Base-by-base conservation (phyloP, 1,140 invertebrate genomes). In the Paramacrobiotus metropolitanus region DNA sequence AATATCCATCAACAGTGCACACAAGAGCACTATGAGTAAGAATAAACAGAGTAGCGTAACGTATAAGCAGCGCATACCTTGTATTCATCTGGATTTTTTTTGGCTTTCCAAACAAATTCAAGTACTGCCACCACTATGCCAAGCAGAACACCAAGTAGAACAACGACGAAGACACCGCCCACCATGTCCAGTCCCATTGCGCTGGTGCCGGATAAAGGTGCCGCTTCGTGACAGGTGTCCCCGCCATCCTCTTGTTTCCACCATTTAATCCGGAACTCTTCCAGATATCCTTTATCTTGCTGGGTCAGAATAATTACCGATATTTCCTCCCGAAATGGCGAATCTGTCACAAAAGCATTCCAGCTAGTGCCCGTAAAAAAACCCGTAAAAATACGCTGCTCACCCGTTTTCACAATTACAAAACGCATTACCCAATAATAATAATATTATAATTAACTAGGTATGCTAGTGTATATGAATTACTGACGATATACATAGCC, bases 51-150 rank as follows among this genome's bases (percentile, higher is more conserved):
- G n/a, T n/a, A n/a, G n/a, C n/a, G n/a, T n/a, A 9, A 40, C 70
- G 68, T 2, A 71, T 62, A 24, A 73, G 59, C 29, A 72, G 21
- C 21, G 67, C 68, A 66, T 64, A 71, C 85, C 78, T 81, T 82
- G 72, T 87, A 81, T 62, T 81, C 79, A 18, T 84, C 76, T 1
- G 85, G 82, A 29, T 86, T 78, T 70, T 85, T 81, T 64, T 82
- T 75, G 15, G 86, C 79, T 67, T 87, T 85, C 81, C 85, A 84
- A 1, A 86, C 68, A 67, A 88, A 89, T 72, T 91, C 87, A 2
- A 81, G 73, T 48, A 84, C 72, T 0, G 80, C 81, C 31, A 69
- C 68, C 45, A 70, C 48, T 34, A 69, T 65, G 2, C 74, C 72
- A 2, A 71, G 63, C 3, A 63, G 65, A 4, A 75, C 67, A n/a